These are phyloP conservation scores for Anthoptus insignis DNA, from an alignment of 2,888 invertebrate species.

Conservation along the genomic window DNA sequence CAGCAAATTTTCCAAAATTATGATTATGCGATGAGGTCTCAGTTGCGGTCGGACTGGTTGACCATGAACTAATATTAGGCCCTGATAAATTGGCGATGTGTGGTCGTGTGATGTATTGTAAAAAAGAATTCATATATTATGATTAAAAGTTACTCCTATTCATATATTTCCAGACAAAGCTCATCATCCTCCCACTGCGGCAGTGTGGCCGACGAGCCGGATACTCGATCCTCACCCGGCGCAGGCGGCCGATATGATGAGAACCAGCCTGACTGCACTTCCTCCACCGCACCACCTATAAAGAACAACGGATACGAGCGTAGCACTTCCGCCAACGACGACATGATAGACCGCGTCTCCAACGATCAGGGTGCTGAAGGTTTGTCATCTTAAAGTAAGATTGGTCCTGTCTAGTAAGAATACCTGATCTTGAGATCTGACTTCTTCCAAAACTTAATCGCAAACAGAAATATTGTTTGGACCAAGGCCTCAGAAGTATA, in stretches of 20 bases:
- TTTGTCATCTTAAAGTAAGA: constrained; percentile 50
- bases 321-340: constrained; percentile 76
- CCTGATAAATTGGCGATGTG: too few relatives aligned
- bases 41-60: too few relatives aligned
- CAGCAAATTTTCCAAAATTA: too few relatives aligned
- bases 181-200: constrained; percentile 85
- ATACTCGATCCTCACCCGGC: constrained; percentile 83
- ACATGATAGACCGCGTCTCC: constrained; percentile 79
- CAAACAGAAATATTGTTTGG: neutral
- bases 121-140: too few relatives aligned
- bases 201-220: constrained; percentile 82
- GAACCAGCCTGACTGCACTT: constrained; percentile 78
- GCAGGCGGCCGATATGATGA: constrained; percentile 81
- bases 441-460: neutral
- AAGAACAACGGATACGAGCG: constrained; percentile 86
- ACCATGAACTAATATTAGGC: too few relatives aligned
- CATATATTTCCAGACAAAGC: constrained; percentile 74
- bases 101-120: too few relatives aligned
- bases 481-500: neutral
- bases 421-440: too few relatives aligned
- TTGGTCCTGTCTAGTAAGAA: constrained; percentile 30
- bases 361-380: constrained; percentile 86
- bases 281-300: constrained; percentile 77
- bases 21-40: too few relatives aligned
- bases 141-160: too few relatives aligned